Evolutionary conservation across 1,140 invertebrate species (phyloP), one percentile per base, ranked within the genome.

Genomic region (Holotrichia oblita): DNA sequence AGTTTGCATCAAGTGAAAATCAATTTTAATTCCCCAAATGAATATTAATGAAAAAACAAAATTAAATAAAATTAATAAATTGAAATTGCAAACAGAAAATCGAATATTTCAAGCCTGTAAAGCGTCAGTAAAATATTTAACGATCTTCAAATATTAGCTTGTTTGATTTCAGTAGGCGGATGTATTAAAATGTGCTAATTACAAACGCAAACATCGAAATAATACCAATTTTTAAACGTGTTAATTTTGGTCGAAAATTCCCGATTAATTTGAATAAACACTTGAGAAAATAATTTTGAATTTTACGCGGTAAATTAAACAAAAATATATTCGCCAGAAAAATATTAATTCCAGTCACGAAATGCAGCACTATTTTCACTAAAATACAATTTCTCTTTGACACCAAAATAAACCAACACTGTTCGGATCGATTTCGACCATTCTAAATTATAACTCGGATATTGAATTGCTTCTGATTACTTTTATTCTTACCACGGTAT

Each of bases 401-500:
- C 6, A 6, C 3, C 6, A 59, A 59, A 64, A 64, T 6, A 22
- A 12, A 20, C 61, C 9, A 64, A 20, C 61, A 64, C 61, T 64
- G 24, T 17, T 14, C 44, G n/a, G n/a, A 10, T 10, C 44, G 44
- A 0, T 12, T 48, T 48, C 4, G 44, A 22, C 9, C 14, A 22
- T 24, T 64, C 61, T 22, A 12, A 48, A 48, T 27, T 64, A 64
- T 44, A 6, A 20, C n/a, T n/a, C n/a, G n/a, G n/a, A n/a, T n/a
- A n/a, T n/a, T n/a, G n/a, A n/a, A n/a, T n/a, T n/a, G n/a, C n/a
- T n/a, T n/a, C n/a, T n/a, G n/a, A n/a, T n/a, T n/a, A n/a, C n/a
- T n/a, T n/a, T n/a, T n/a, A 69, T 81, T 83, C 86, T 86, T 86
- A 87, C 86, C 86, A 87, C 85, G 83, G 84, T 84, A 80, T 83